Percentiles rank a stretch among this genome's conserved stretches.
Conservation (phyloP, 2,113 vertebrate genomes). For the Sinocyclocheilus rhinocerous region DNA sequence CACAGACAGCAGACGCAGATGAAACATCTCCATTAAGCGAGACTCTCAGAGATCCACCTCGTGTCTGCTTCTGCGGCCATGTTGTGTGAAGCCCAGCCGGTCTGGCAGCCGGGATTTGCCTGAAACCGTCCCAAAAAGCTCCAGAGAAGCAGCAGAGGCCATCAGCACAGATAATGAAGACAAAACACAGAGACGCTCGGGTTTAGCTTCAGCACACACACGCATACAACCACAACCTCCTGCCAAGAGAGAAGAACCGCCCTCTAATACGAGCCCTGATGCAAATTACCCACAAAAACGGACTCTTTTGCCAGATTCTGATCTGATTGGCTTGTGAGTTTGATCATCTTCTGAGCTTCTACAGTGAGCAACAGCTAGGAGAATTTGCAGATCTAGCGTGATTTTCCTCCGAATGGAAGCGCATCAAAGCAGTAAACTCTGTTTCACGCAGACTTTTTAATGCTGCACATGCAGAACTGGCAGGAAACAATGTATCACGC, state of each 20-base stretch:
- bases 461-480: neutral
- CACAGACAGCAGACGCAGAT: constrained; percentile 53
- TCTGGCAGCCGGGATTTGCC: neutral
- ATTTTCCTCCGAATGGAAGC: neutral
- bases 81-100: constrained; percentile 10
- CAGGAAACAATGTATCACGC: neutral
- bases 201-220: constrained; percentile 9
- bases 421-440: neutral
- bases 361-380: neutral
- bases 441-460: neutral
- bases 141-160: neutral
- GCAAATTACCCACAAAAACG: neutral
- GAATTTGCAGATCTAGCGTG: neutral
- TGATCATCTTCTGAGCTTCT: neutral
- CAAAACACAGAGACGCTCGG: constrained; percentile 27
- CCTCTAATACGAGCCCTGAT: neutral
- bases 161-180: constrained; percentile 14
- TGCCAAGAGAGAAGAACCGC: constrained; percentile 19
- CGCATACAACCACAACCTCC: neutral
- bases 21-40: constrained; percentile 58
- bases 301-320: neutral
- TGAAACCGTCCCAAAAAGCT: neutral
- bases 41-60: constrained; percentile 38
- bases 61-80: constrained; percentile 18
- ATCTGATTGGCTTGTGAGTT: neutral